Base-by-base conservation (phyloP, 2,797 vertebrate genomes). In the Phataginus tetradactyla region DNA sequence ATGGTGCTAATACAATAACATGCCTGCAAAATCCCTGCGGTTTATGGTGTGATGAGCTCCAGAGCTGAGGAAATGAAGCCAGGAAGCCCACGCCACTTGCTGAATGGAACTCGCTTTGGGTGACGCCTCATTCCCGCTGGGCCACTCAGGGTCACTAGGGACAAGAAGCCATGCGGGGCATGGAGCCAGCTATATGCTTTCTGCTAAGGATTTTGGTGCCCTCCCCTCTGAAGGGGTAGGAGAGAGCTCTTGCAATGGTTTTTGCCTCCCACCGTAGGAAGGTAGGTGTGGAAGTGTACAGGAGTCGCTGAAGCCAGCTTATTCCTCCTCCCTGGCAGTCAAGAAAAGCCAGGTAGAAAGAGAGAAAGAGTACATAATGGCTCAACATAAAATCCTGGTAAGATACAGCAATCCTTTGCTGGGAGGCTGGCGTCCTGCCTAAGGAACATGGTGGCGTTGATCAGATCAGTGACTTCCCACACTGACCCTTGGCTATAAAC, bases 1-100 rank as follows among this genome's bases (percentile, higher is more conserved):
- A 80, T 97, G 97, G 92, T 85, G 94, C 84, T 95, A 95, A 95
- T 96, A 92, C 66, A 94, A 69, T 66, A 90, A 97, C 96, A 97
- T 55, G 93, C 87, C 87, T 92, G 80, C 94, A 87, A 90, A 96
- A 84, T 90, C 85, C 53, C 85, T 88, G 95, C 59, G 96, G 93
- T 79, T 96, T 95, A 59, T 2, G 80, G 92, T 3, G 5, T 92
- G 97, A 96, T 77, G 85, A 79, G 63, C 88, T 97, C 95, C 96
- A 96, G 97, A 97, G 37, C 53, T 1, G 18, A 88, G 84, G 91
- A 84, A 59, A 71, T 8, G 69, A 91, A 87, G 89, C 86, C 86
- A 94, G 93, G 81, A 53, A 92, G 53, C 42, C 63, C 34, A 49
- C 0, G 4, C 93, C 39, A 34, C 80, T 91, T 94, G 85, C 85